Evolutionary conservation across 2,797 vertebrate species (phyloP), one percentile per base, ranked within the genome.

Genomic region (Syngnathus rostellatus): DNA sequence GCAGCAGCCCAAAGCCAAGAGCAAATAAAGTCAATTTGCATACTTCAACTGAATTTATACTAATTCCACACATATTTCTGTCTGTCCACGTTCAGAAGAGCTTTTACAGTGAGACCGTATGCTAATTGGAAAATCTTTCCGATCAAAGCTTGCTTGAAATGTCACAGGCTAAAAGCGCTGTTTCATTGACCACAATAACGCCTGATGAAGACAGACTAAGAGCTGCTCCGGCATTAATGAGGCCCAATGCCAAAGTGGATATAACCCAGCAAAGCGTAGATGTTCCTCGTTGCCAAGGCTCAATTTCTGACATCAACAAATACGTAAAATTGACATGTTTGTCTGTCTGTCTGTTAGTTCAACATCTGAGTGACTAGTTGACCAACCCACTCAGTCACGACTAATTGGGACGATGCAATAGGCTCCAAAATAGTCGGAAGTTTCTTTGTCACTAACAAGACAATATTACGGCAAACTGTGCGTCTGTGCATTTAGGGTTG

Each of bases 101-200:
- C 53, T 25, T 19, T 17, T 57, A 57, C 75, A 74, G 70, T 77
- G 70, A 71, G 82, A 81, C 76, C 80, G 82, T 67, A 58, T 81
- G 76, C 70, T 87, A 83, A 90, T 85, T 81, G 77, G 6, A 87
- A 88, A 85, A 88, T 88, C 83, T 69, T 80, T 89, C 69, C 72
- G 75, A 63, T 61, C 68, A 70, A 87, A 89, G 89, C 83, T 75
- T 88, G 80, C 81, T 79, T 77, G 70, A 90, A 89, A 89, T 89
- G 88, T 88, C 88, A 90, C 50, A 74, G 77, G 73, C 77, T 58
- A 58, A 58, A 37, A 58, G 16, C 7, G 25, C 55, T 4, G 31
- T 78, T 63, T 67, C 69, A 78, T 66, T 73, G 82, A 81, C 78
- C 68, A 71, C 70, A 72, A 64, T 66, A 64, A 61, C 8, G n/a